These are phyloP conservation scores for Chydorus sphaericus DNA, from an alignment of 2,888 invertebrate species.

Conservation along the genomic window DNA sequence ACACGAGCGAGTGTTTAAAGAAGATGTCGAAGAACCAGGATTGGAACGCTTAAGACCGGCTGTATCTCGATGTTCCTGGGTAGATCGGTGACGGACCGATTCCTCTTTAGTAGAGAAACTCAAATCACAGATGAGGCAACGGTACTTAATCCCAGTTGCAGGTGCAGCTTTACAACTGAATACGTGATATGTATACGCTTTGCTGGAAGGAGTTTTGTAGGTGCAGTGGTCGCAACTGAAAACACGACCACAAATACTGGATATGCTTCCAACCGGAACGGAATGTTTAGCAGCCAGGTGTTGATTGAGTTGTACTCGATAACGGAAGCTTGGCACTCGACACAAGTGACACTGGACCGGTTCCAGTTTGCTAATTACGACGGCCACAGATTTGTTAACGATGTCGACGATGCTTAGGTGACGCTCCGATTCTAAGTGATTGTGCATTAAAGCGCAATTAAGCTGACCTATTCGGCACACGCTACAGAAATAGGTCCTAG, in stretches of 20 bases:
- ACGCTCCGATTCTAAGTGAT: constrained; percentile 45
- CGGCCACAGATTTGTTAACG: constrained; percentile 65
- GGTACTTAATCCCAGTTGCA: constrained; percentile 38
- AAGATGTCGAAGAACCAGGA: constrained; percentile 25
- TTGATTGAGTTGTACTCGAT: constrained; percentile 54
- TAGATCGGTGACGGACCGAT: constrained; percentile 49
- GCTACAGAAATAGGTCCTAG: constrained; percentile 5
- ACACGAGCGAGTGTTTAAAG: constrained; percentile 39
- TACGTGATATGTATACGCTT: constrained; percentile 46
- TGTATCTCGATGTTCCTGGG: constrained; percentile 45
- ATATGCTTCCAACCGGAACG: constrained; percentile 12
- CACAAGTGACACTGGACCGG: constrained; percentile 51
- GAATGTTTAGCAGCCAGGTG: constrained; percentile 40
- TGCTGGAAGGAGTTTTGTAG: constrained; percentile 41
- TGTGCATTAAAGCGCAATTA: constrained; percentile 44
- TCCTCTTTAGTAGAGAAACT: constrained; percentile 44
- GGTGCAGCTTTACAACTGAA: constrained; percentile 24
- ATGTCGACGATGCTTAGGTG: constrained; percentile 58
- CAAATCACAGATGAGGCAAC: constrained; percentile 48
- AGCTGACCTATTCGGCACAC: constrained; percentile 23
- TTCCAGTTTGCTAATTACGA: constrained; percentile 52
- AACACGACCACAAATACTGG: constrained; percentile 26
- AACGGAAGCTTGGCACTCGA: constrained; percentile 43
- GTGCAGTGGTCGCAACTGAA: constrained; percentile 27
- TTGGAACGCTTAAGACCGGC: constrained; percentile 29